phyloP scores from a whole-genome alignment of 2,113 vertebrate genomes.

The Pseudorasbora parva region DNA sequence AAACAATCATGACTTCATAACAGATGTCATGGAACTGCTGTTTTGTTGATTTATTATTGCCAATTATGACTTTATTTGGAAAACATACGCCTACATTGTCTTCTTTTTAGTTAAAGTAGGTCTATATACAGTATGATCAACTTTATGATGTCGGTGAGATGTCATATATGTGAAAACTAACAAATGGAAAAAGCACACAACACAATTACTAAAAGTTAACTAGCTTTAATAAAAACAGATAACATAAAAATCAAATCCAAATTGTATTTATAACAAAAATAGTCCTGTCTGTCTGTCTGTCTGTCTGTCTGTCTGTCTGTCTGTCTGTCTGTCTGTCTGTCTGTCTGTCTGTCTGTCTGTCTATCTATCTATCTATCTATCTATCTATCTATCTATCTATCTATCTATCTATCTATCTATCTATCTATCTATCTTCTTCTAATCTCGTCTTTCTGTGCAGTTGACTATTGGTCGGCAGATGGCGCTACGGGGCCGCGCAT shows the following conservation, averaged over 20 bases:
- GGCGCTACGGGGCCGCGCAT: slow-evolving; percentile 13
- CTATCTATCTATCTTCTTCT: neutral
- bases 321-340: neutral
- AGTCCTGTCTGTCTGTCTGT: no score
- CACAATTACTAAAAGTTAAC: no score
- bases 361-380: neutral
- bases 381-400: neutral
- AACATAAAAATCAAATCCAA: no score
- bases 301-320: no score
- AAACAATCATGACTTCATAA: no score
- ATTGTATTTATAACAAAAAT: no score
- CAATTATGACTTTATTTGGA: no score
- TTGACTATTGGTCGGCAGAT: slow-evolving; percentile 10
- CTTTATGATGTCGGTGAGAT: neutral
- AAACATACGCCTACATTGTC: no score
- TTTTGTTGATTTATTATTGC: neutral
- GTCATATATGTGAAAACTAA: neutral
- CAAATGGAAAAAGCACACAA: no score
- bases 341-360: neutral
- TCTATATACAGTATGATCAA: neutral
- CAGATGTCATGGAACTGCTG: no score
- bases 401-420: slow-evolving; percentile 6
- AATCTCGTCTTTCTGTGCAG: neutral
- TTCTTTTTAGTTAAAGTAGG: no score
- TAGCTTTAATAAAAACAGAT: no score